A percentile compares a stretch with the other conserved stretches of the same genome.
Evolutionary conservation across 2,113 vertebrate genomes (phyloP).

Genomic region (Andinoacara biseriatus): DNA sequence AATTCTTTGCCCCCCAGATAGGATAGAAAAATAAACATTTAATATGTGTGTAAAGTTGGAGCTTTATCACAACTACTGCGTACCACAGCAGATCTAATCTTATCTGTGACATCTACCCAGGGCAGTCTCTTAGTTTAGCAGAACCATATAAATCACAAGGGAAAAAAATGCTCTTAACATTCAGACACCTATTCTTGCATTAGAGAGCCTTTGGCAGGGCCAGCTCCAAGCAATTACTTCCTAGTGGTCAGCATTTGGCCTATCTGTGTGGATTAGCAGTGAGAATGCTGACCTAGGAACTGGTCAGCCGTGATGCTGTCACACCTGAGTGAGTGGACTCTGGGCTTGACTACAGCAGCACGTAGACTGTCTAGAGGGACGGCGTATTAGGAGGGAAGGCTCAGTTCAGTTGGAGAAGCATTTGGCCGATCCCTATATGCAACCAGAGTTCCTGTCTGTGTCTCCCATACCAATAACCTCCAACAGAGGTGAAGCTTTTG

Average conservation of each 20-base stretch:
- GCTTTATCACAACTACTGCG: slow-evolving; percentile 50
- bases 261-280: slow-evolving; percentile 68
- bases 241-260: slow-evolving; percentile 66
- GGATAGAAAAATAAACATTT: slow-evolving; percentile 52
- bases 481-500: slow-evolving; percentile 65
- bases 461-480: slow-evolving; percentile 66
- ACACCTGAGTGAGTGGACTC: slow-evolving; percentile 65
- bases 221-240: slow-evolving; percentile 62
- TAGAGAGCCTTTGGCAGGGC: slow-evolving; percentile 54
- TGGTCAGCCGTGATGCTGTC: slow-evolving; percentile 60
- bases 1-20: slow-evolving; percentile 34
- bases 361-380: slow-evolving; percentile 36
- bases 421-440: slow-evolving; percentile 53
- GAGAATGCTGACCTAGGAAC: slow-evolving; percentile 71
- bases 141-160: slow-evolving; percentile 59
- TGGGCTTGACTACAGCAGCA: slow-evolving; percentile 28
- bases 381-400: slow-evolving; percentile 39
- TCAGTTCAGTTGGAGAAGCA: slow-evolving; percentile 50
- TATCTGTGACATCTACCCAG: slow-evolving; percentile 60
- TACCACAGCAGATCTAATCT: slow-evolving; percentile 53
- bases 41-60: slow-evolving; percentile 40
- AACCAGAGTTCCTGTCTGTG: slow-evolving; percentile 44
- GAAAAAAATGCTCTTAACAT: slow-evolving; percentile 28
- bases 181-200: slow-evolving; percentile 60
- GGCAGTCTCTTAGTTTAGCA: slow-evolving; percentile 50